phyloP scores from a whole-genome alignment of 2,888 invertebrate genomes.

The Parthenolecanium corni region DNA sequence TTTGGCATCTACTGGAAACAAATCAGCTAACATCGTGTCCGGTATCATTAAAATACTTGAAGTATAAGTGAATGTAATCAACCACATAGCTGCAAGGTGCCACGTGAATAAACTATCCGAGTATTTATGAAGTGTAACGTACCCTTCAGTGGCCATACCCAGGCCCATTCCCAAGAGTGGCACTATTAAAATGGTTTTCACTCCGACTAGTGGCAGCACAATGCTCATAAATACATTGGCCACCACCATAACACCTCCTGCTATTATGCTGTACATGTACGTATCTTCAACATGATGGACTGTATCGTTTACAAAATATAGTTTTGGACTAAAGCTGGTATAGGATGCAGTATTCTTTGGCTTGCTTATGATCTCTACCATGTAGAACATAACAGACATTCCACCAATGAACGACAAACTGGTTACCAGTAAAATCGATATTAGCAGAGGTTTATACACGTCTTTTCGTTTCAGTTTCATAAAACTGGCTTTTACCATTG shows the following conservation, averaged over 20 bases:
- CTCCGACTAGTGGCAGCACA: slow-evolving; percentile 42
- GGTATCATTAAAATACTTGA: slow-evolving; percentile 46
- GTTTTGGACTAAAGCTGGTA: no score
- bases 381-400: slow-evolving; percentile 47
- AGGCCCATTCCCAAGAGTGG: slow-evolving; percentile 48
- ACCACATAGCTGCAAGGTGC: slow-evolving; percentile 41
- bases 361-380: slow-evolving; percentile 40
- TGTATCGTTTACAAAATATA: no score
- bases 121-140: slow-evolving; percentile 8
- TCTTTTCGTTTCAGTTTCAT: slow-evolving; percentile 31
- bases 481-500: not conserved
- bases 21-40: slow-evolving; percentile 47
- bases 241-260: not conserved
- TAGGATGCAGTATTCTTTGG: no score
- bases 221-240: not conserved
- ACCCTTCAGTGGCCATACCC: slow-evolving; percentile 43
- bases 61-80: slow-evolving; percentile 44
- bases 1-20: slow-evolving; percentile 45
- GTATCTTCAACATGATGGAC: no score
- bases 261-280: not conserved
- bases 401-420: slow-evolving; percentile 48
- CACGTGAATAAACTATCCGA: slow-evolving; percentile 36
- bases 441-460: slow-evolving; percentile 41
- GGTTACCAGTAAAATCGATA: slow-evolving; percentile 43
- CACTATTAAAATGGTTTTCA: slow-evolving; percentile 46